Evolutionary conservation across 1,140 invertebrate genomes (phyloP).

Genomic region (Steinernema feltiae): DNA sequence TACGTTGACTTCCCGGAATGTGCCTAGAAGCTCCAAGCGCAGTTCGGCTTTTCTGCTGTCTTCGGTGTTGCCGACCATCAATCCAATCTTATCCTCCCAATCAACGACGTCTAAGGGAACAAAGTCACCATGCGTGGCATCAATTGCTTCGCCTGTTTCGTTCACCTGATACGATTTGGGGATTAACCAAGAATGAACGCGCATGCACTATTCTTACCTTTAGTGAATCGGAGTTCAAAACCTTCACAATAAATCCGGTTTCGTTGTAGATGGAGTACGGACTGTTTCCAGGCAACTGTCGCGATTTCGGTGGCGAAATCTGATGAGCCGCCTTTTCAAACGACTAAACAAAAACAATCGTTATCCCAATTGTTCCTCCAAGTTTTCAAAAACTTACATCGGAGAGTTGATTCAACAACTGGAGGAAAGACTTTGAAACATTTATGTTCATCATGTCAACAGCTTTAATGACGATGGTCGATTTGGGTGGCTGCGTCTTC

Average conservation of each 20-base stretch:
- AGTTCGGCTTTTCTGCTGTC: conserved; percentile 27
- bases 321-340: conserved; percentile 62
- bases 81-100: conserved; percentile 25
- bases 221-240: conserved; percentile 47
- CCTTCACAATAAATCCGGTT: conserved; percentile 48
- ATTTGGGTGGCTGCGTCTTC: conserved; percentile 45
- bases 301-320: conserved; percentile 58
- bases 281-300: conserved; percentile 60
- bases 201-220: no score
- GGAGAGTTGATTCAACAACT: conserved; percentile 64
- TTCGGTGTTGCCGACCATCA: conserved; percentile 26
- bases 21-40: conserved; percentile 56
- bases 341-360: conserved; percentile 49
- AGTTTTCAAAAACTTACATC: conserved; percentile 60
- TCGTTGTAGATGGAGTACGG: conserved; percentile 67
- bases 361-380: conserved; percentile 11
- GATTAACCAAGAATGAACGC: no score
- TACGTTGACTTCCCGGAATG: conserved; percentile 68
- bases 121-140: conserved; percentile 60
- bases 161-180: conserved; percentile 65
- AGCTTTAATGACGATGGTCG: conserved; percentile 59
- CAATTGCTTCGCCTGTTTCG: conserved; percentile 71
- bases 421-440: conserved; percentile 79
- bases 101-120: conserved; percentile 51
- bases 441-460: conserved; percentile 62